Base-by-base conservation (phyloP, 2,797 vertebrate species). In the Galaxias olidus region DNA sequence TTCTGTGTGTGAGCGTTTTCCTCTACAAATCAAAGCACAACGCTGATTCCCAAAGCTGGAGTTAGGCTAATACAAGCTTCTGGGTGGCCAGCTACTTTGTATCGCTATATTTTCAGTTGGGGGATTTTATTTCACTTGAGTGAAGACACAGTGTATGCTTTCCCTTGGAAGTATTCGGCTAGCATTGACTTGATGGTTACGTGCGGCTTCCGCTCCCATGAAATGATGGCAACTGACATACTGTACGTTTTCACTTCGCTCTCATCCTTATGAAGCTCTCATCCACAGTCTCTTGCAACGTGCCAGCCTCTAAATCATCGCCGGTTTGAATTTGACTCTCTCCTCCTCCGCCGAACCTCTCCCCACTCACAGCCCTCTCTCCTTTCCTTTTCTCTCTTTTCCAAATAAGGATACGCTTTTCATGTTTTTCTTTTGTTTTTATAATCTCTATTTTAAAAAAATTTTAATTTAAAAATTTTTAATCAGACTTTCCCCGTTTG, bases 131-230 rank as follows among this genome's bases (percentile, higher is more conserved):
- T 20, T 54, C 52, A 53, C 1, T 19, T 19, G 4, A 53, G 9
- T 52, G 44, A 5, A 43, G 8, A 65, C 57, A 61, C n/a, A n/a
- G n/a, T n/a, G 67, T 79, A 78, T 59, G 68, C 43, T 59, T n/a
- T 69, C 41, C 58, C 15, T 41, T 19, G 61, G 62, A 65, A 71
- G 15, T n/a, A 49, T 68, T 63, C 47, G 53, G 58, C 50, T 66
- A 20, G 65, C 67, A 77, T 79, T 63, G 20, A 59, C 72, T 61
- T 48, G 67, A 76, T 78, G 45, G 64, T 84, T 74, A 61, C 52
- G 68, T 66, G 64, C 67, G 57, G 57, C 61, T 62, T 71, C 63
- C 65, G 69, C 47, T 54, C 45, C 62, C 81, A 66, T 71, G 43
- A 79, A 77, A 72, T 60, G 60, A 76, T 49, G 60, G 48, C 59